These are phyloP conservation scores for Gavia stellata DNA, from an alignment of 2,113 vertebrate genomes.

Conservation along the genomic window DNA sequence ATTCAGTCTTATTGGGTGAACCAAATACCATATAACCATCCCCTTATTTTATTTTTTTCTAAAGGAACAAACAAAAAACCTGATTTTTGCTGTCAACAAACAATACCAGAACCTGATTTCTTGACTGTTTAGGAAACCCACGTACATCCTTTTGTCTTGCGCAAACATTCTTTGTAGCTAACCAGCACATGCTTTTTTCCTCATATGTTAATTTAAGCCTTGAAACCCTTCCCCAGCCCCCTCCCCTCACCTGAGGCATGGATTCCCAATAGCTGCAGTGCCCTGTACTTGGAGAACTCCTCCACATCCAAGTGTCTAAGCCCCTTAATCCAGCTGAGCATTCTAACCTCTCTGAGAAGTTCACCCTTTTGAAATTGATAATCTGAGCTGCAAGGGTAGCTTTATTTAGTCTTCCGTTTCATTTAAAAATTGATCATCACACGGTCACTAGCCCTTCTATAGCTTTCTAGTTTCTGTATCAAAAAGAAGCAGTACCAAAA, in stretches of 20 bases:
- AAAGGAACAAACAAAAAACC: background rate
- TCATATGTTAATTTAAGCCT: background rate
- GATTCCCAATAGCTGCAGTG: background rate
- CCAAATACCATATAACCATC: background rate
- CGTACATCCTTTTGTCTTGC: background rate
- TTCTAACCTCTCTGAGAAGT: background rate
- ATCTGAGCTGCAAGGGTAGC: background rate
- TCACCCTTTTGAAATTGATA: background rate
- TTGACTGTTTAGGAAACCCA: background rate
- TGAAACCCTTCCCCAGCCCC: background rate
- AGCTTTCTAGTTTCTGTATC: background rate
- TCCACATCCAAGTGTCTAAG: background rate
- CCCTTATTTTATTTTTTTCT: background rate
- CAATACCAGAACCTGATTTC: background rate
- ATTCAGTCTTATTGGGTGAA: background rate
- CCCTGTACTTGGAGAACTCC: background rate
- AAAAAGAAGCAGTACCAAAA: background rate
- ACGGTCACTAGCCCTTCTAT: background rate
- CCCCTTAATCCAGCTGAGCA: background rate
- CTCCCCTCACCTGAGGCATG: background rate
- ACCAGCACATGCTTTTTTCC: background rate
- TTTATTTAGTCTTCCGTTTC: background rate
- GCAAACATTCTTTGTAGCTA: background rate
- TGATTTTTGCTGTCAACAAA: background rate
- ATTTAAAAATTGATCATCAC: background rate